Evolutionary conservation across 2,888 invertebrate genomes (phyloP), one percentile per base, ranked within the genome.

Genomic region (Eupithecia pulchellata): DNA sequence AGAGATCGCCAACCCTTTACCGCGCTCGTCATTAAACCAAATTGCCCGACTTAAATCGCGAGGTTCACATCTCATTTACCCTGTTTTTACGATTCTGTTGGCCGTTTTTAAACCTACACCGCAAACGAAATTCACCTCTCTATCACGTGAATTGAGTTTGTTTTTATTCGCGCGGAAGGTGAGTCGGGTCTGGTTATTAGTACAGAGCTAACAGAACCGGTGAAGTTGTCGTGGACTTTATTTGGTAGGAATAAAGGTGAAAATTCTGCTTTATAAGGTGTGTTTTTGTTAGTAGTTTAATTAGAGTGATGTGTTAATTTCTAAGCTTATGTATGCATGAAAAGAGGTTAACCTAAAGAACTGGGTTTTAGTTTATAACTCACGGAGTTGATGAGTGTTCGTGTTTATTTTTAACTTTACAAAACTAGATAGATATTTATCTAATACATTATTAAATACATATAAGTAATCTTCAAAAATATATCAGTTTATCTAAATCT

Each of bases 1-100:
- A 5, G 65, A 62, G 65, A 74, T 77, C 67, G 65, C 71, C 69
- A 77, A 77, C 77, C 77, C 77, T 77, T 74, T 72, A 69, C 66
- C 66, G 30, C 65, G 77, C 77, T 72, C 81, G 82, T 84, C 87
- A 88, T 89, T 89, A 86, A 81, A 78, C 81, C 81, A 86, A 89
- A 89, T 90, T 88, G 84, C 85, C 83, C 79, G 85, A 84, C 85
- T 88, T 83, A 86, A 91, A 90, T 89, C 85, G 87, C 83, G 79
- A 76, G 86, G 86, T 88, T 89, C 88, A 88, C 89, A 89, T 89
- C 88, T 89, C 89, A 90, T 90, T 90, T 87, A 84, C 83, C 81
- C 79, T 77, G 83, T 88, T 90, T 88, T 88, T 88, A 89, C 82
- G 83, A 85, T 85, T 85, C 75, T 79, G 76, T 73, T 70, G 69